These are phyloP conservation scores for Hypsopygia costalis DNA, from an alignment of 2,888 invertebrate species.

Conservation along the genomic window DNA sequence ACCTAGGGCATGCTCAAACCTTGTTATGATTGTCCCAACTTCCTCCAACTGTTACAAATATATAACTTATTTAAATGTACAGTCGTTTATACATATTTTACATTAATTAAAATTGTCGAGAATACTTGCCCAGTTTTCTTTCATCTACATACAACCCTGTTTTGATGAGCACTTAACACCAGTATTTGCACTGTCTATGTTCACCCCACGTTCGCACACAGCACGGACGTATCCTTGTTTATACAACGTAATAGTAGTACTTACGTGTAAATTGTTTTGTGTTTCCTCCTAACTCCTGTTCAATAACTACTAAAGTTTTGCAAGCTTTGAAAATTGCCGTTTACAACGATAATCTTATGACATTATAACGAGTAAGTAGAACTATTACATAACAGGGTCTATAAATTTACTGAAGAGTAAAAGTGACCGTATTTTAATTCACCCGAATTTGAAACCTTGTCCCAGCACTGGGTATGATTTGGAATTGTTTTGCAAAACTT, in stretches of 20 bases:
- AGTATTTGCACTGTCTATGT: conserved; percentile 4
- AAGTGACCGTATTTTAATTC: neutral
- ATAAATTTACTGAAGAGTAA: conserved; percentile 9
- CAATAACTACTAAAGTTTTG: conserved; percentile 49
- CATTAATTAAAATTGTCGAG: conserved; percentile 71
- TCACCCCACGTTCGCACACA: conserved; percentile 13
- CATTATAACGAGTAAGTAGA: conserved; percentile 1
- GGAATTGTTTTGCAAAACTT: conserved; percentile 42
- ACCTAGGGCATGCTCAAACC: conserved; percentile 68
- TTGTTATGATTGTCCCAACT: conserved; percentile 48
- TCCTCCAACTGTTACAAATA: conserved; percentile 49
- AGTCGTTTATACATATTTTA: conserved; percentile 69
- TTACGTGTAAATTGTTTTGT: conserved; percentile 29
- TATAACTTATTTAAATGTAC: conserved; percentile 68
- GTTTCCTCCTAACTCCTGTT: conserved; percentile 50
- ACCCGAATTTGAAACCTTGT: neutral
- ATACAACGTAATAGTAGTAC: conserved; percentile 6
- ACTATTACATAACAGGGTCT: neutral
- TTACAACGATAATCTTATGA: conserved; percentile 25
- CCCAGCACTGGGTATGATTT: conserved; percentile 1
- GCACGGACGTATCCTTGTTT: conserved; percentile 17
- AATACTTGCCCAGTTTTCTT: conserved; percentile 52
- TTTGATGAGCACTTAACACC: conserved; percentile 10
- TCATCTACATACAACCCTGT: conserved; percentile 30
- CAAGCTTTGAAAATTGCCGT: conserved; percentile 47